Base-by-base conservation (phyloP, 1,140 invertebrate species). In the Onthophagus taurus region DNA sequence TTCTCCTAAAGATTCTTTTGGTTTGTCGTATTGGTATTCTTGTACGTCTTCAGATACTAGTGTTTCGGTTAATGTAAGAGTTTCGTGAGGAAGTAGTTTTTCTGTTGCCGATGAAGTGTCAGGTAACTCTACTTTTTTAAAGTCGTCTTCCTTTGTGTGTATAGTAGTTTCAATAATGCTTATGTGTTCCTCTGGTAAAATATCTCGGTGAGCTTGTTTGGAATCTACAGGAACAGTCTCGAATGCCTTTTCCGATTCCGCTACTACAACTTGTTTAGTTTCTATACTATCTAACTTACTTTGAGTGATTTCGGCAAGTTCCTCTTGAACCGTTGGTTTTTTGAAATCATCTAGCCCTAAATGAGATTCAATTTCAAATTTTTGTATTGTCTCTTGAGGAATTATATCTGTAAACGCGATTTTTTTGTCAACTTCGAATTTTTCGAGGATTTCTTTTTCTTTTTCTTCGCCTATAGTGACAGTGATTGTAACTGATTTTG, bases 191-290 rank as follows among this genome's bases (percentile, higher is more conserved):
- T 52, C 57, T 43, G 49, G 64, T 21, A 64, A 54, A 21, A 60
- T 57, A 52, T 72, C 67, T 29, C 58, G 59, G 31, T 60, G 58
- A 9, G 72, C 73, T 29, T 31, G 65, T 38, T 66, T 67, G 3
- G 21, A 48, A 50, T 57, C 56, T 5, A 62, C 30, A 4, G 54
- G 46, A 46, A 61, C 61, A 7, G 64, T 54, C 24, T 53, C 50
- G 33, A 76, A 68, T 31, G 59, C 49, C 30, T 57, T 59, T 60
- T 76, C 74, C 39, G 66, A 67, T 54, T 77, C 74, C 2, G 69
- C 64, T 24, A 66, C 48, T 20, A 70, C 45, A 17, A 65, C 59
- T 60, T 74, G 67, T 7, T 61, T 65, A 47, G 69, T 64, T 33
- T 71, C 57, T 12, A 77, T 46, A 49, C 70, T 65, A 55, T 75